A percentile compares a stretch with the other conserved stretches of the same genome.
Evolutionary conservation across 1,140 invertebrate species (phyloP).

Genomic region (Cotesia typhae): DNA sequence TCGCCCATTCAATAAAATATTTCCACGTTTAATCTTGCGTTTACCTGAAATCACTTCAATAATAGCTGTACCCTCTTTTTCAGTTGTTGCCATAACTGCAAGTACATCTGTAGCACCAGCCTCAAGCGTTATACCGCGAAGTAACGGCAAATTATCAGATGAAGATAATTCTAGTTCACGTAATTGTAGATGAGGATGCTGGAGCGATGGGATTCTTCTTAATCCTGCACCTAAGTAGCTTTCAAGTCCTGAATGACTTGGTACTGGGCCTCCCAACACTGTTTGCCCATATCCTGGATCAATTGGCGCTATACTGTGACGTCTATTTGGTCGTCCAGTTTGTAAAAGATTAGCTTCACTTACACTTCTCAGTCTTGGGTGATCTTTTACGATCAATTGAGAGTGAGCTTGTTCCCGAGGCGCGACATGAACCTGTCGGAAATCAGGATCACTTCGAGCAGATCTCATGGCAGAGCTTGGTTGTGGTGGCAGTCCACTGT

Average conservation of each 20-base stretch:
- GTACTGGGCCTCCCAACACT: constrained; percentile 48
- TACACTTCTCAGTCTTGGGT: constrained; percentile 69
- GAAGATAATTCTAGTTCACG: constrained; percentile 68
- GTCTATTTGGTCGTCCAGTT: constrained; percentile 62
- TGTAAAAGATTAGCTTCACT: constrained; percentile 82
- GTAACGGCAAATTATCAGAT: constrained; percentile 60
- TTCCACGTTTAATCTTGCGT: constrained; percentile 75
- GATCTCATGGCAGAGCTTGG: constrained; percentile 55
- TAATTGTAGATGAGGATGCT: constrained; percentile 74
- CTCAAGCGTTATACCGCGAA: constrained; percentile 82
- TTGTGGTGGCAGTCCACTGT: constrained; percentile 43
- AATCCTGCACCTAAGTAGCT: constrained; percentile 46
- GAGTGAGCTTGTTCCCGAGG: constrained; percentile 61
- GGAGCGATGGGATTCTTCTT: constrained; percentile 58
- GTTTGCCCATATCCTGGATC: constrained; percentile 68
- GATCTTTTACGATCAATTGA: constrained; percentile 61
- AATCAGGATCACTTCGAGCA: constrained; percentile 80
- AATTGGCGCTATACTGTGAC: constrained; percentile 71
- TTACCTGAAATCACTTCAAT: constrained; percentile 83
- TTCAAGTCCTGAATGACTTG: constrained; percentile 53
- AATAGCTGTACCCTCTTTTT: constrained; percentile 67
- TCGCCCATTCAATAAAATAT: constrained; percentile 88
- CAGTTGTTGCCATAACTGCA: constrained; percentile 84
- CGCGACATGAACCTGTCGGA: constrained; percentile 66
- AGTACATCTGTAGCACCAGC: constrained; percentile 89